These are phyloP conservation scores for Epizoanthus illoricatus DNA, from an alignment of 92 coral and sea anemone genomes.

Conservation along the genomic window DNA sequence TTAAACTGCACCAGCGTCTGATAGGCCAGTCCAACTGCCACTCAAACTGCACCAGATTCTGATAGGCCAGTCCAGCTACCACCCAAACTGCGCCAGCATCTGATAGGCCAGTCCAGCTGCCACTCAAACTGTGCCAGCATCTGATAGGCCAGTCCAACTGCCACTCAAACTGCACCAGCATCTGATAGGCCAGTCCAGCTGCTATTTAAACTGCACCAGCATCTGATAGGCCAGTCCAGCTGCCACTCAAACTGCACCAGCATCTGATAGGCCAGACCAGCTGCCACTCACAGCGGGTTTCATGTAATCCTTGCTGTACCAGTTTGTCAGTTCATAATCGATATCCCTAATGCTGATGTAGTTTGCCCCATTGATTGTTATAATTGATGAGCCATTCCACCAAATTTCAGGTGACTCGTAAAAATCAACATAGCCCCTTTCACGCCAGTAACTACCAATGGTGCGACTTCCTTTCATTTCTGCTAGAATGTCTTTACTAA, in stretches of 20 bases:
- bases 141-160: constrained; percentile 57
- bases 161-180: constrained; percentile 28
- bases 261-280: constrained; percentile 61
- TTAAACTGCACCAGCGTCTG: constrained; percentile 48
- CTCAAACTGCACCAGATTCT: constrained; percentile 40
- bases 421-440: constrained; percentile 57
- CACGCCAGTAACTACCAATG: constrained; percentile 43
- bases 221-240: constrained; percentile 58
- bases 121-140: constrained; percentile 40
- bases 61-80: constrained; percentile 59
- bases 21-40: constrained; percentile 51
- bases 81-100: constrained; percentile 42
- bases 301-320: constrained; percentile 63
- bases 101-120: constrained; percentile 52
- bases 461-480: constrained; percentile 40
- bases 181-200: constrained; percentile 61
- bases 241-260: constrained; percentile 25
- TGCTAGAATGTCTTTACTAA: constrained; percentile 46
- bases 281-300: constrained; percentile 47
- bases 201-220: constrained; percentile 8
- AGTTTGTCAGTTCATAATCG: constrained; percentile 51
- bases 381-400: constrained; percentile 63
- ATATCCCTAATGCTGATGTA: constrained; percentile 55
- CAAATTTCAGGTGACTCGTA: constrained; percentile 47
- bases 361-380: constrained; percentile 48